Conservation (phyloP, 2,888 invertebrate genomes). For the Ormyrus labotus region DNA sequence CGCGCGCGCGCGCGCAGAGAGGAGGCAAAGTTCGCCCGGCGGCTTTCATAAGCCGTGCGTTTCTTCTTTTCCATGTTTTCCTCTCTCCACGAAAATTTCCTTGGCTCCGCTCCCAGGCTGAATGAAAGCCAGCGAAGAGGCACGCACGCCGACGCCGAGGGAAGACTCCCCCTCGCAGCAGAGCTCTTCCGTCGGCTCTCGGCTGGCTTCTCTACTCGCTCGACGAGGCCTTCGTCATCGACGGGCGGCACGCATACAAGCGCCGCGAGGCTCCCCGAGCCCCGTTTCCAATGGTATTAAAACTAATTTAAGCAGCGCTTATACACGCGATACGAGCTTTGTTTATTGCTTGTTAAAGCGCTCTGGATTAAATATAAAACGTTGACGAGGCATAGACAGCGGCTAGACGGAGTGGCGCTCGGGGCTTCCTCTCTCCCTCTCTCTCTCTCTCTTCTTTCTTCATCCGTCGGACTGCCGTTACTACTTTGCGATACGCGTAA, state of each 20-base stretch:
- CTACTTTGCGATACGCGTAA: too few species aligned
- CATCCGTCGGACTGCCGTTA: too few species aligned
- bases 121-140: neutral
- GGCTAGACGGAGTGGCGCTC: slow-evolving; percentile 74
- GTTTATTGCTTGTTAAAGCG: slow-evolving; percentile 75
- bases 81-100: slow-evolving; percentile 5
- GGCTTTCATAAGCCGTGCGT: neutral
- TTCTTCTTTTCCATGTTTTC: neutral
- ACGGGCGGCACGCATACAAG: neutral
- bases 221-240: neutral
- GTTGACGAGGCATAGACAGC: slow-evolving; percentile 72
- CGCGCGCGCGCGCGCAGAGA: neutral
- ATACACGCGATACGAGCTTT: slow-evolving; percentile 73
- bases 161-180: neutral
- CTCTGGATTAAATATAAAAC: slow-evolving; percentile 75
- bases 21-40: too few species aligned
- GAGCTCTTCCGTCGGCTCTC: too few species aligned
- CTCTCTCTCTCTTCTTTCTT: neutral
- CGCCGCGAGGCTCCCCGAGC: slow-evolving; percentile 63
- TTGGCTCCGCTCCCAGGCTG: neutral
- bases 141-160: neutral
- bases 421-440: neutral
- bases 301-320: slow-evolving; percentile 72
- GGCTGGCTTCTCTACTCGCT: neutral
- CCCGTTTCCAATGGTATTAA: slow-evolving; percentile 67